Evolutionary conservation across 1,140 invertebrate genomes (phyloP), one percentile per base, ranked within the genome.

Genomic region (Drosophila sucinea): DNA sequence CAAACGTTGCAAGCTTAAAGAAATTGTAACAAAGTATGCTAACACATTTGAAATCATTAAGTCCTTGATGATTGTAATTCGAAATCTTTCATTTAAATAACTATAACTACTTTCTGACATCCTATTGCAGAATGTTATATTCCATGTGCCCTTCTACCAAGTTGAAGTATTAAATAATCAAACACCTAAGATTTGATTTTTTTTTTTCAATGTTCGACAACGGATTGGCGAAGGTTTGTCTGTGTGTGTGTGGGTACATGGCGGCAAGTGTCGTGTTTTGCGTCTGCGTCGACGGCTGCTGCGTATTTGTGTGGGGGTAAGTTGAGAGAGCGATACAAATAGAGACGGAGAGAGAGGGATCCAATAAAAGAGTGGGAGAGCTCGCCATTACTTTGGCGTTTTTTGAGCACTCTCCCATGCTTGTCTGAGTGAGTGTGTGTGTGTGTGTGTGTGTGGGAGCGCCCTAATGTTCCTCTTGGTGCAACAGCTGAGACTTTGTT

Each of bases 121-220:
- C 7, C 25, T 3, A 17, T 10, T 17, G 27, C n/a, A 33, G 7
- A 1, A 7, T 27, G 0, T 3, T 25, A 27, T 27, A 33, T 11
- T 47, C 17, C 47, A 58, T 44, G 40, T 63, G 44, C 33, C 54
- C 60, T 63, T 79, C 75, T 67, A 63, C 57, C 40, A 67, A 35
- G 61, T 62, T 62, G 55, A 54, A 77, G 80, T 29, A 60, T 65
- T 80, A 67, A 67, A 80, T 84, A 67, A 77, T 70, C 80, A 90
- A 78, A 89, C 83, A 89, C 84, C 84, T 87, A 74, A 84, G 85
- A 79, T 77, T 73, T 80, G 79, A 73, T 79, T 81, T 70, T 63
- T 70, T 77, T 73, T 58, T 27, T 64, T 70, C 61, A 60, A 60
- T 70, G 77, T 78, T 77, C 77, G 78, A 63, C 79, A 72, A 70